Evolutionary conservation across 2,797 vertebrate genomes (phyloP), one percentile per base, ranked within the genome.

Genomic region (Hippopotamyrus pictus): DNA sequence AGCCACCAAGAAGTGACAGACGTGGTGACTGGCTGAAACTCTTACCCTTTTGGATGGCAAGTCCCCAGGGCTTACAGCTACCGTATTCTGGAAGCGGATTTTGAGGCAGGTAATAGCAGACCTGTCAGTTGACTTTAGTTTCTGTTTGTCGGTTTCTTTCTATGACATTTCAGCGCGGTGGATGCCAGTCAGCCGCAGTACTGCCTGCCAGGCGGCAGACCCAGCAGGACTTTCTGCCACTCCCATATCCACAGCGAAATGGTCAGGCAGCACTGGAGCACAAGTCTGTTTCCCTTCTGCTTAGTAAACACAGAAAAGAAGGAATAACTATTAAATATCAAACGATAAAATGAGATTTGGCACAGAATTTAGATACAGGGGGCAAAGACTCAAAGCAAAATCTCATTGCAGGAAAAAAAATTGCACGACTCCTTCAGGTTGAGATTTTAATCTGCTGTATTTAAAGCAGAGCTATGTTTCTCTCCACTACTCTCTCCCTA

Each of bases 121-220:
- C 14, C 83, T 89, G 88, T 86, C 88, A 89, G 88, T 14, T 86
- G 88, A 46, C 57, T 69, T 89, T 29, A 86, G 59, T 41, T 17
- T 86, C 44, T 41, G 25, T 44, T 62, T 33, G 79, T 57, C 17
- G 5, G 88, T 48, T 59, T 14, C 14, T 51, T 11, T 62, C 33
- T 8, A 54, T 86, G 88, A 73, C 88, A 89, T 89, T 86, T 89
- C 88, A 89, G 65, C 69, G 29, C 57, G 41, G 41, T 1, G 57
- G 62, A 86, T 65, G 57, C 73, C 88, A 69, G 29, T 41, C 83
- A 37, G 79, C 79, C 5, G 8, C 41, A 69, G 83, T 33, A 14
- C 57, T 22, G 6, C 29, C 88, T 62, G 82, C 44, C 22, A n/a
- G 48, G 25, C 54, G 50, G 25, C 46, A 51, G 5, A 44, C 41